Evolutionary conservation across 2,888 invertebrate species (phyloP).

Genomic region (Drosophila diplacantha): DNA sequence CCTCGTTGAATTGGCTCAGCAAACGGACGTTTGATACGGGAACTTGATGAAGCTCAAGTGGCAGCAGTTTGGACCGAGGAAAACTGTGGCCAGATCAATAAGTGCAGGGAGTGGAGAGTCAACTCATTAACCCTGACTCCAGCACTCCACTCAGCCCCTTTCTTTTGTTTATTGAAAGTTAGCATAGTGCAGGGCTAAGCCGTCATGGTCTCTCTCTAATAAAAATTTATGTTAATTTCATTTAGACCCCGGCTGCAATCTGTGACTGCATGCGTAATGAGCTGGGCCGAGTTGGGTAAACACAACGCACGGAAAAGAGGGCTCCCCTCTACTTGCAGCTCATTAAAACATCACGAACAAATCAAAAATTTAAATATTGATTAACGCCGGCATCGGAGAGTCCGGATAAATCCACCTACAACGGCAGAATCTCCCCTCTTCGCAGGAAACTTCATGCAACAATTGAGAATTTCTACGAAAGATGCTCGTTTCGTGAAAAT

Average conservation of each 20-base stretch:
- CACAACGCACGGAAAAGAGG: conserved; percentile 28
- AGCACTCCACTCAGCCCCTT: conserved; percentile 18
- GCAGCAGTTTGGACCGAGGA: conserved; percentile 65
- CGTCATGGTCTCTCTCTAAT: conserved; percentile 61
- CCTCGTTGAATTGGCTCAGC: conserved; percentile 65
- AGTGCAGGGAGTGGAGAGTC: conserved; percentile 15
- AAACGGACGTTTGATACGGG: conserved; percentile 59
- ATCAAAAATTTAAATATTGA: conserved; percentile 68
- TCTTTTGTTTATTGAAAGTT: conserved; percentile 63
- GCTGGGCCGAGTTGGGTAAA: conserved; percentile 53
- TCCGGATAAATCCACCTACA: conserved; percentile 24
- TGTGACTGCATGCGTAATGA: conserved; percentile 67
- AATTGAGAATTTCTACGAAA: conserved; percentile 66
- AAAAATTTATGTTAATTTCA: conserved; percentile 73
- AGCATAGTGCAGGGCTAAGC: conserved; percentile 60
- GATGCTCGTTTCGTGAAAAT: conserved; percentile 62
- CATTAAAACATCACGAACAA: conserved; percentile 42
- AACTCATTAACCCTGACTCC: conserved; percentile 53
- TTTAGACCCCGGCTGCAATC: conserved; percentile 60
- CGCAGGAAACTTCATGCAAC: conserved; percentile 49
- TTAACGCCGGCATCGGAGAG: conserved; percentile 49
- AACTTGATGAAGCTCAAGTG: conserved; percentile 71
- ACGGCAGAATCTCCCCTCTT: conserved; percentile 14
- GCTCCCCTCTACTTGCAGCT: conserved; percentile 17
- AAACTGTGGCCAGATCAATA: conserved; percentile 49